Evolutionary conservation across 1,140 invertebrate species (phyloP).

Genomic region (Drosophila mauritiana): DNA sequence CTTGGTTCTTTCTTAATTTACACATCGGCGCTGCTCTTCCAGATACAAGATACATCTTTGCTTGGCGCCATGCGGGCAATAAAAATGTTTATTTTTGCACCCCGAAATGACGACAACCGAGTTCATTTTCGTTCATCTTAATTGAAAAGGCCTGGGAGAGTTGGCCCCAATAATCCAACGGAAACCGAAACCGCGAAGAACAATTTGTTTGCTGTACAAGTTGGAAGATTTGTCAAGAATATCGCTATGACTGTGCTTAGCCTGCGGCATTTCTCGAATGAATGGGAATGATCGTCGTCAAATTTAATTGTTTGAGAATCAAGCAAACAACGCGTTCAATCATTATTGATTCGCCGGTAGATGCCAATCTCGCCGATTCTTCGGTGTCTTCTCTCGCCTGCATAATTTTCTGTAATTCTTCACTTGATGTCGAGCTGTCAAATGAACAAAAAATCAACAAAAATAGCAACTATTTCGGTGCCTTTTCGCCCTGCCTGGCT

Average conservation of each 20-base stretch:
- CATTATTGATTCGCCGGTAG: slow-evolving; percentile 56
- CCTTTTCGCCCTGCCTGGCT: slow-evolving; percentile 56
- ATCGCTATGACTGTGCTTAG: slow-evolving; percentile 18
- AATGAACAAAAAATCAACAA: slow-evolving; percentile 44
- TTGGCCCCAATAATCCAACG: slow-evolving; percentile 33
- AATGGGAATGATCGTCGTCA: slow-evolving; percentile 44
- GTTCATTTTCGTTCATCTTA: slow-evolving; percentile 49
- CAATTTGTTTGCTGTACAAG: background rate
- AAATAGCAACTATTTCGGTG: slow-evolving; percentile 71
- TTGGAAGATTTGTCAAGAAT: slow-evolving; percentile 51
- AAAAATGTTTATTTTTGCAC: slow-evolving; percentile 76
- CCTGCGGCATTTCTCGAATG: slow-evolving; percentile 32
- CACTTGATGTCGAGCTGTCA: slow-evolving; percentile 59
- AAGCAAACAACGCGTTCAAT: slow-evolving; percentile 51
- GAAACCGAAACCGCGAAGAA: slow-evolving; percentile 16
- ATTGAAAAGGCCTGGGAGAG: slow-evolving; percentile 53
- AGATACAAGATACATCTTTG: slow-evolving; percentile 51
- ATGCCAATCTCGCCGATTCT: slow-evolving; percentile 32
- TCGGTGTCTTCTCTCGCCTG: slow-evolving; percentile 29
- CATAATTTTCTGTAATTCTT: slow-evolving; percentile 63
- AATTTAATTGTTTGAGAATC: slow-evolving; percentile 59
- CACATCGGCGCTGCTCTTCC: slow-evolving; percentile 39
- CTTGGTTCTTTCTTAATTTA: slow-evolving; percentile 34
- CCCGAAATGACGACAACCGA: slow-evolving; percentile 61
- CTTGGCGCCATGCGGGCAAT: slow-evolving; percentile 71